Evolutionary conservation across 2,113 vertebrate genomes (phyloP).

Genomic region (Ibidorhyncha struthersii): DNA sequence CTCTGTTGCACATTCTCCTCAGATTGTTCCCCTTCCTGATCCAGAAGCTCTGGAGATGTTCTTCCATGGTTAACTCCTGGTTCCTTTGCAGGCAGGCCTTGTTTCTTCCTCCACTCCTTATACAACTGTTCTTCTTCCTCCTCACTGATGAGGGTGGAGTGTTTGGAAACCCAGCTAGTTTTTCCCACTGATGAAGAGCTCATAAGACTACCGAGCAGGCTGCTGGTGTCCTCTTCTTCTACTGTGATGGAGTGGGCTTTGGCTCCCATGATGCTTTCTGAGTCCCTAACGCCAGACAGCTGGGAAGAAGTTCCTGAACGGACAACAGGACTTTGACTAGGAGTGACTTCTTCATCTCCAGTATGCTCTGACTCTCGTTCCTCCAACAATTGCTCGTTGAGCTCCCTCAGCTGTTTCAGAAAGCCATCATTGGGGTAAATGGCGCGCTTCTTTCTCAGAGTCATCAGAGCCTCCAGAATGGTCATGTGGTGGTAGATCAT

Average conservation of each 20-base stretch:
- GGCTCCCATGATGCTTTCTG: constrained; percentile 69
- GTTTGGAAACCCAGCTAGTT: constrained; percentile 72
- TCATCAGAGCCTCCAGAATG: constrained; percentile 88
- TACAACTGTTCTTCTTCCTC: constrained; percentile 68
- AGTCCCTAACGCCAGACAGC: constrained; percentile 51
- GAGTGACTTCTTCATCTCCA: constrained; percentile 66
- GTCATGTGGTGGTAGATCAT: constrained; percentile 98
- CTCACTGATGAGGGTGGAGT: constrained; percentile 64
- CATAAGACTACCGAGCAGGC: constrained; percentile 83
- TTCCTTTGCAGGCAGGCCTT: constrained; percentile 53
- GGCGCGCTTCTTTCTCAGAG: constrained; percentile 87
- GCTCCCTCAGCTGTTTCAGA: constrained; percentile 90
- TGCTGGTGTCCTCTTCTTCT: constrained; percentile 86
- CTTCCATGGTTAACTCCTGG: background rate
- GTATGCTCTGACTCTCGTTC: constrained; percentile 79
- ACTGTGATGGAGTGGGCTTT: constrained; percentile 76
- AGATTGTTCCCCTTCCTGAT: constrained; percentile 38
- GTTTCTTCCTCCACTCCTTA: constrained; percentile 48
- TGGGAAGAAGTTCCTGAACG: constrained; percentile 41
- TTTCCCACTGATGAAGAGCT: constrained; percentile 73
- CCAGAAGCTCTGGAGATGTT: background rate
- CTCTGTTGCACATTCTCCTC: constrained; percentile 76
- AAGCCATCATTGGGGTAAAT: constrained; percentile 95
- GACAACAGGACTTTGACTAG: constrained; percentile 82
- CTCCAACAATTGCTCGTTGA: constrained; percentile 91